Evolutionary conservation across 1,140 invertebrate species (phyloP).

Genomic region (Microplitis demolitor): DNA sequence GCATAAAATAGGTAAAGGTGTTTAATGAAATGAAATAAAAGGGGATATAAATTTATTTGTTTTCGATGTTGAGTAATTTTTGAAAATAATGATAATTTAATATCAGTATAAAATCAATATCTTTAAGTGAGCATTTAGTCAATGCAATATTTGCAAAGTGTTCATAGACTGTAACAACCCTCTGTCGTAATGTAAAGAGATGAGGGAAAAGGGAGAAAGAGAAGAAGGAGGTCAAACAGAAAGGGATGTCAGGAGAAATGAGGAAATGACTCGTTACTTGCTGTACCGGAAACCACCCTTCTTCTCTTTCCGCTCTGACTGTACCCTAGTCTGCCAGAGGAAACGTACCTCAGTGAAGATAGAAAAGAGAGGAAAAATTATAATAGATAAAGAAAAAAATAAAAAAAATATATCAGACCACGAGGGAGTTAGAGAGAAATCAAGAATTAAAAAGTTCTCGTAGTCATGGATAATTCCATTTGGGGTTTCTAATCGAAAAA

Average conservation of each 20-base stretch:
- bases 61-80: no score
- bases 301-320: conserved; percentile 35
- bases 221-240: background rate
- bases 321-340: conserved; percentile 8
- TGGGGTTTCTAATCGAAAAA: conserved; percentile 22
- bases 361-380: background rate
- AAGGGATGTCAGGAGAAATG: conserved; percentile 30
- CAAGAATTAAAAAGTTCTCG: conserved; percentile 22
- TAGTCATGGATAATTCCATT: conserved; percentile 11
- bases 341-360: conserved; percentile 13
- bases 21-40: no score
- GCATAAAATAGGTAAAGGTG: background rate
- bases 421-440: conserved; percentile 13
- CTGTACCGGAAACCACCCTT: conserved; percentile 51
- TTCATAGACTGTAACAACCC: background rate
- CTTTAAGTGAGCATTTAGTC: background rate
- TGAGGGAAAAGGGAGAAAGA: background rate
- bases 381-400: background rate
- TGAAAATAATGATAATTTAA: no score
- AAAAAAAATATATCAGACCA: conserved; percentile 1
- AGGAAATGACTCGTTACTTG: conserved; percentile 56
- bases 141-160: conserved; percentile 1
- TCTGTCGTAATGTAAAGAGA: background rate
- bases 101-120: background rate
- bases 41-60: no score